Evolutionary conservation across 2,888 invertebrate genomes (phyloP).

Genomic region (Lymantria dispar): DNA sequence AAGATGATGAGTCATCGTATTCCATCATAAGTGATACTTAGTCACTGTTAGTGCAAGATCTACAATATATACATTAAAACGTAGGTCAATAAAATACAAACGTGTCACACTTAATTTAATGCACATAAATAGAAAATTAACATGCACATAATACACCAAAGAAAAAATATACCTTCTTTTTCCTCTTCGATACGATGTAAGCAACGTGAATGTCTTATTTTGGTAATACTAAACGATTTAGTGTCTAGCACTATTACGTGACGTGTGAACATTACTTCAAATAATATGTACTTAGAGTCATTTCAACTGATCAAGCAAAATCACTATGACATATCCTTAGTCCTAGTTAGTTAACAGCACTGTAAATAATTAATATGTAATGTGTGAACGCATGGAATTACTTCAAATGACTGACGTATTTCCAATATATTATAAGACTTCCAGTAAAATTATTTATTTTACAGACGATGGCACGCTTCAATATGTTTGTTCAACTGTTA

Average conservation of each 20-base stretch:
- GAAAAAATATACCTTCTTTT: constrained; percentile 48
- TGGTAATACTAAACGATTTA: constrained; percentile 60
- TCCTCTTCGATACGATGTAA: constrained; percentile 68
- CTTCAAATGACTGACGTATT: constrained; percentile 36
- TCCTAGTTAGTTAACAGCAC: background rate
- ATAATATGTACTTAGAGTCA: background rate
- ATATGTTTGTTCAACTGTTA: constrained; percentile 64
- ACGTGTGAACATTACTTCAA: constrained; percentile 54
- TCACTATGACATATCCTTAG: too few species aligned
- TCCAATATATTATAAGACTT: constrained; percentile 10
- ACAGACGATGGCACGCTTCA: constrained; percentile 59
- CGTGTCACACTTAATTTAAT: background rate
- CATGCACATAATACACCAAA: background rate
- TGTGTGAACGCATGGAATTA: constrained; percentile 28
- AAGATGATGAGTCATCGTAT: constrained; percentile 60
- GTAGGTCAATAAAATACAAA: background rate
- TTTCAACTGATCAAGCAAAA: background rate
- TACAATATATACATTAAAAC: background rate
- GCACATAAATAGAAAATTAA: background rate
- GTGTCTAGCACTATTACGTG: constrained; percentile 59
- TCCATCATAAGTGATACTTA: constrained; percentile 43
- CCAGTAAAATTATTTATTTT: constrained; percentile 28
- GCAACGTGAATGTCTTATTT: constrained; percentile 64
- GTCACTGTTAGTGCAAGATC: constrained; percentile 20
- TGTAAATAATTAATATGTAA: constrained; percentile 1